A percentile compares a stretch with the other conserved stretches of the same genome.
Evolutionary conservation across 2,888 invertebrate species (phyloP).

Genomic region (Neoitamus cyanurus): DNA sequence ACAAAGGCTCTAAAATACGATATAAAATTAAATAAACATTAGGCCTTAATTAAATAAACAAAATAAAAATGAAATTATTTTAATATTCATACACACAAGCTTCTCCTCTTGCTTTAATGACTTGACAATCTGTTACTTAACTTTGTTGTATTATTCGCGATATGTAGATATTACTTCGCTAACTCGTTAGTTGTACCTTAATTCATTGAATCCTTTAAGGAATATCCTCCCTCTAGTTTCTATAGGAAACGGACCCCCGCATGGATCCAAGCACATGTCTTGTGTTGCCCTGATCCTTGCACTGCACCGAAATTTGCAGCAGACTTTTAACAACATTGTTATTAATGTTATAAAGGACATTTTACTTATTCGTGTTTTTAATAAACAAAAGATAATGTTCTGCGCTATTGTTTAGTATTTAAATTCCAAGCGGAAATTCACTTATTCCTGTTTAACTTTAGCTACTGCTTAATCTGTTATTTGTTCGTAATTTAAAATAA

Average conservation of each 20-base stretch:
- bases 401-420: neutral
- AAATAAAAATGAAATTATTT: neutral
- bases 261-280: neutral
- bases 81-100: constrained; percentile 8
- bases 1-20: constrained; percentile 4
- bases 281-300: neutral
- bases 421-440: neutral
- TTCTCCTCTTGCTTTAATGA: constrained; percentile 12
- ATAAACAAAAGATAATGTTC: neutral
- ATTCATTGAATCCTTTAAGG: neutral
- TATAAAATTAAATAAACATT: constrained; percentile 39
- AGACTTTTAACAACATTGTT: neutral
- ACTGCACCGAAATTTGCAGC: neutral
- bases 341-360: neutral
- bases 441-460: neutral
- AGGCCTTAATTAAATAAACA: constrained; percentile 24
- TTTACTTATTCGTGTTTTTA: neutral
- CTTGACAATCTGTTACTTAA: neutral
- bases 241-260: neutral
- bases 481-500: too few species aligned
- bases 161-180: neutral
- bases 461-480: neutral
- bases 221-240: neutral
- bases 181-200: neutral
- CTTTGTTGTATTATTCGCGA: neutral